Conservation (phyloP, 2,113 vertebrate species). For the Atrichornis clamosus region DNA sequence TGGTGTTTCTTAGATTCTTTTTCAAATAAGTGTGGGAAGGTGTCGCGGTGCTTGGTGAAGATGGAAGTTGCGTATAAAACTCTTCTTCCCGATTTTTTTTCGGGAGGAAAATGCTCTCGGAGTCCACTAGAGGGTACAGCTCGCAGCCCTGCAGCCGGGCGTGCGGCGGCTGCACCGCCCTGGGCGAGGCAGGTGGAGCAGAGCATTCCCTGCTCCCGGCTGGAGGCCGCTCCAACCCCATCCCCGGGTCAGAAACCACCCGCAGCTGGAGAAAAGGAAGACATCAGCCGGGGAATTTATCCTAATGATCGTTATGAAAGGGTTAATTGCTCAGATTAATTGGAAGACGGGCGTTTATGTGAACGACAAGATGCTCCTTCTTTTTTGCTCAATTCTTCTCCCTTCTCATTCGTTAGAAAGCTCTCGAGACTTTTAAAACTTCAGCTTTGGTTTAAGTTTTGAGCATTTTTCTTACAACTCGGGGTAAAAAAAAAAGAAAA, state of each 20-base stretch:
- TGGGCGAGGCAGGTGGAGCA: background rate
- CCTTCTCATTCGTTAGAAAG: background rate
- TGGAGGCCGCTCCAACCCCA: background rate
- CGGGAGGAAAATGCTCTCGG: background rate
- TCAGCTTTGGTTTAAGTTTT: background rate
- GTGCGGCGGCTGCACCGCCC: fast-evolving
- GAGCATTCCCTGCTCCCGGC: background rate
- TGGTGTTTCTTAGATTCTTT: background rate
- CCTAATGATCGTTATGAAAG: fast-evolving
- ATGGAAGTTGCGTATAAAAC: background rate
- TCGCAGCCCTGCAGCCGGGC: background rate
- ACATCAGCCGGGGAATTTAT: fast-evolving
- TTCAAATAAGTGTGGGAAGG: background rate
- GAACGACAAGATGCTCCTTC: background rate
- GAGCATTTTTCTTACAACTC: background rate
- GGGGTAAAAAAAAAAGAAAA: no score
- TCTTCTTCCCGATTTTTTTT: background rate
- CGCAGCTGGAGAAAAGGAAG: background rate
- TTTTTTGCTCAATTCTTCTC: background rate
- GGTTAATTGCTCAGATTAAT: fast-evolving
- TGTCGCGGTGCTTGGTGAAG: fast-evolving
- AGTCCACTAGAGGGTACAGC: slow-evolving; percentile 46
- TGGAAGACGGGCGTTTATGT: fast-evolving
- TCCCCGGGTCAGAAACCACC: background rate
- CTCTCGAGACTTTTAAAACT: background rate